phyloP scores from a whole-genome alignment of 2,888 invertebrate species.

The Dastarcus helophoroides region DNA sequence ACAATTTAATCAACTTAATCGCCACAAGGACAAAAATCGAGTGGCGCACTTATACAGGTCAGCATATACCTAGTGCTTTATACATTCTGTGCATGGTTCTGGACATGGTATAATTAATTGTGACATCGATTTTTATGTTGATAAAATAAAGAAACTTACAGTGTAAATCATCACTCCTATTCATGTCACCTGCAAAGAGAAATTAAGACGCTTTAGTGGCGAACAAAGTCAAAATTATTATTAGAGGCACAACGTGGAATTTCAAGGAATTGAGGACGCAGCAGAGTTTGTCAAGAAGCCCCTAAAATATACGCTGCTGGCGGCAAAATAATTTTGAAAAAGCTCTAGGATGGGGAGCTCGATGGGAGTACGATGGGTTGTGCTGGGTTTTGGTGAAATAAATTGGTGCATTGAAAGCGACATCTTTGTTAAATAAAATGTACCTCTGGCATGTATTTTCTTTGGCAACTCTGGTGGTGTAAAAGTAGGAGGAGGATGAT shows the following conservation, averaged over 20 bases:
- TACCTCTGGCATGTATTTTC: conserved; percentile 96
- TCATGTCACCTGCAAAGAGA: conserved; percentile 59
- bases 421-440: conserved; percentile 12
- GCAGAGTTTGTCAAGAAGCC: conserved; percentile 33
- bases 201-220: conserved; percentile 9
- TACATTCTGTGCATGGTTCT: too few species aligned
- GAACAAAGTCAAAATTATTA: conserved; percentile 5
- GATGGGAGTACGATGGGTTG: too few species aligned
- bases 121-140: too few species aligned
- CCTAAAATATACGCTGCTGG: too few species aligned
- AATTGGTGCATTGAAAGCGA: too few species aligned
- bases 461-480: conserved; percentile 98
- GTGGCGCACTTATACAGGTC: too few species aligned
- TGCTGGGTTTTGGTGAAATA: too few species aligned
- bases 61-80: too few species aligned
- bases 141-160: conserved; percentile 55
- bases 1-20: conserved; percentile 1
- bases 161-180: conserved; percentile 61
- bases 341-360: too few species aligned
- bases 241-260: conserved; percentile 3
- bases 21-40: too few species aligned
- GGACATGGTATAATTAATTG: too few species aligned
- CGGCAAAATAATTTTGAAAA: background rate
- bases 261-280: conserved; percentile 10
- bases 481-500: conserved; percentile 95